Base-by-base conservation (phyloP, 2,888 invertebrate genomes). In the Dorcus hopei region DNA sequence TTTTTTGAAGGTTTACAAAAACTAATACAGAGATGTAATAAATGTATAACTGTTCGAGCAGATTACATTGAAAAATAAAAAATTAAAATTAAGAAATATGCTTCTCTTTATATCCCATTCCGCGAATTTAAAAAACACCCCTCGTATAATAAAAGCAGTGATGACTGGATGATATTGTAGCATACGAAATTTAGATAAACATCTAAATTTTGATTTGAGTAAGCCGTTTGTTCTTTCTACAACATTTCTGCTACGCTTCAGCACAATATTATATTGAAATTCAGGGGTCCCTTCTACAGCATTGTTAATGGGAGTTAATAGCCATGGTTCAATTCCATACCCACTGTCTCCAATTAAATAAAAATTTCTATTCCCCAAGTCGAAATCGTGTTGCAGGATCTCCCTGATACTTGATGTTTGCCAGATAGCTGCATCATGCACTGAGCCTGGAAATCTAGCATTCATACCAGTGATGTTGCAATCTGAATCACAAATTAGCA, bases 181-280 rank as follows among this genome's bases (percentile, higher is more conserved):
- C 1, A 53, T 45, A 6, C 69, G 50, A 38, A 70, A 63, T 51
- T 65, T 67, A 16, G 52, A 48, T 2, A 68, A 33, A 49, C 70
- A 71, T 4, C 71, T 57, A 66, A 68, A 72, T 9, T 68, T 50
- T 26, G 63, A 64, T 56, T 70, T 70, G 23, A 68, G 26, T 8
- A 63, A 38, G 1, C 66, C 68, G 61, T 65, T 65, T 0, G 64
- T 63, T 38, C 68, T 64, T 57, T 70, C 68, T 3, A 70, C 65
- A 0, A 40, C 9, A 3, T 67, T 69, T 33, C 70, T 58, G 0
- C 67, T 57, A 11, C 6, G 39, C 0, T 49, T 40, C 42, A 69
- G 70, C 2, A 19, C 40, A n/a, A 14, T 9, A 47, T 49, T 71
- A 48, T 61, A 71, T 6, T 52, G 39, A 23, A 52, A 63, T 58